Evolutionary conservation across 2,113 vertebrate species (phyloP).

Genomic region (Siphamia tubifer): DNA sequence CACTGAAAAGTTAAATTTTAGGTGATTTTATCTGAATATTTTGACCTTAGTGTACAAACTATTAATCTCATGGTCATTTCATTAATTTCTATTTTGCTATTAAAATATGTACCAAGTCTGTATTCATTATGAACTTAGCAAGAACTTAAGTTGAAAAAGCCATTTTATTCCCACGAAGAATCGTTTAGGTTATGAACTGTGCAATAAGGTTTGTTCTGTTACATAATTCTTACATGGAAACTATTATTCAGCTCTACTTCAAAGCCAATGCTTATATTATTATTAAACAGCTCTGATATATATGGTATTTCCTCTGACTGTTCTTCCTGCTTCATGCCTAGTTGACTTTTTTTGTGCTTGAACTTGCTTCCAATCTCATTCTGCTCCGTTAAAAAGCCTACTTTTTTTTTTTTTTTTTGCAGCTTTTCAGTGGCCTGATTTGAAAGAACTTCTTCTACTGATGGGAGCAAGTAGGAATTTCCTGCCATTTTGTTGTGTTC

Average conservation of each 20-base stretch:
- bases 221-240: background rate
- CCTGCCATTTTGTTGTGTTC: slow-evolving; percentile 72
- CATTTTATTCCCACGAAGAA: no score
- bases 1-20: no score
- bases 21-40: no score
- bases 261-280: background rate
- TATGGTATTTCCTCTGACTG: background rate
- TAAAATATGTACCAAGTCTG: background rate
- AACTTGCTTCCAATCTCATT: background rate
- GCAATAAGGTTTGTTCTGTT: background rate
- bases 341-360: background rate
- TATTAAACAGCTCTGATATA: background rate
- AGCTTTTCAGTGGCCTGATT: slow-evolving; percentile 37
- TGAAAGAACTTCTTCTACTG: slow-evolving; percentile 47
- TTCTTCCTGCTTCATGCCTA: background rate
- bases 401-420: slow-evolving; percentile 19
- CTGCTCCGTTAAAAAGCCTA: background rate
- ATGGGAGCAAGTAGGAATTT: slow-evolving; percentile 71
- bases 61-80: background rate
- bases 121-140: background rate
- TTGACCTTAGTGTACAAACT: no score
- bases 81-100: background rate
- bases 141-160: background rate
- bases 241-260: background rate
- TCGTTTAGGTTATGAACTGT: no score